phyloP scores from a whole-genome alignment of 2,113 vertebrate species.

The Sciurus niger region DNA sequence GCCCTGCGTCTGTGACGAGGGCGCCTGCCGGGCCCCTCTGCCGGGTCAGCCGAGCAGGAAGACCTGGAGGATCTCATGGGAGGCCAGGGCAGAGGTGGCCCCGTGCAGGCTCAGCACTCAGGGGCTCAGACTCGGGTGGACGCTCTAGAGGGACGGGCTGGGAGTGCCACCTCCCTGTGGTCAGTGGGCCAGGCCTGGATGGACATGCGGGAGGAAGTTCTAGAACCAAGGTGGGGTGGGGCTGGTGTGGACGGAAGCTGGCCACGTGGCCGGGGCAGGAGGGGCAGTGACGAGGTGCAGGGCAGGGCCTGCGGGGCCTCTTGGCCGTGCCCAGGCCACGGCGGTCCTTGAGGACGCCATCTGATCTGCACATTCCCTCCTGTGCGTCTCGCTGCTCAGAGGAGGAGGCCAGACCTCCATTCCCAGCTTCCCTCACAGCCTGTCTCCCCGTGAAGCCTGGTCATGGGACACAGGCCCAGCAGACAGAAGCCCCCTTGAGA shows the following conservation, averaged over 20 bases:
- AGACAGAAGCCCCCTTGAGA: not conserved
- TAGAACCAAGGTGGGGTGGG: no score
- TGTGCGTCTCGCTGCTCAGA: not conserved
- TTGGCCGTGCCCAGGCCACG: no score
- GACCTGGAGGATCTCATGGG: not conserved
- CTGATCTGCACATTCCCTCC: no score
- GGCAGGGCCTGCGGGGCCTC: no score
- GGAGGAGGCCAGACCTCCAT: not conserved
- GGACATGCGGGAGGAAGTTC: not conserved
- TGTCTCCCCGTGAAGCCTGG: not conserved
- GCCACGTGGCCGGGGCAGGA: not conserved
- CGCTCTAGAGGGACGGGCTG: not conserved
- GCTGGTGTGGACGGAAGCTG: not conserved
- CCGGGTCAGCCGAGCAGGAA: not conserved
- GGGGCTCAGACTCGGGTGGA: not conserved
- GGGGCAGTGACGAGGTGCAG: no score
- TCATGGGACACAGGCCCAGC: not conserved
- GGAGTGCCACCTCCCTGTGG: not conserved
- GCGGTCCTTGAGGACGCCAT: not conserved
- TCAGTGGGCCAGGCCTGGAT: not conserved
- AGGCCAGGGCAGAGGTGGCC: no score
- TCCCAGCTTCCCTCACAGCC: not conserved
- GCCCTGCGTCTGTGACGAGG: not conserved
- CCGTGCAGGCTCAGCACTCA: not conserved
- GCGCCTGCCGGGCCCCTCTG: not conserved